A percentile compares a stretch with the other conserved stretches of the same genome.
phyloP scores from a whole-genome alignment of 2,113 vertebrate genomes.

The Hipposideros armiger region DNA sequence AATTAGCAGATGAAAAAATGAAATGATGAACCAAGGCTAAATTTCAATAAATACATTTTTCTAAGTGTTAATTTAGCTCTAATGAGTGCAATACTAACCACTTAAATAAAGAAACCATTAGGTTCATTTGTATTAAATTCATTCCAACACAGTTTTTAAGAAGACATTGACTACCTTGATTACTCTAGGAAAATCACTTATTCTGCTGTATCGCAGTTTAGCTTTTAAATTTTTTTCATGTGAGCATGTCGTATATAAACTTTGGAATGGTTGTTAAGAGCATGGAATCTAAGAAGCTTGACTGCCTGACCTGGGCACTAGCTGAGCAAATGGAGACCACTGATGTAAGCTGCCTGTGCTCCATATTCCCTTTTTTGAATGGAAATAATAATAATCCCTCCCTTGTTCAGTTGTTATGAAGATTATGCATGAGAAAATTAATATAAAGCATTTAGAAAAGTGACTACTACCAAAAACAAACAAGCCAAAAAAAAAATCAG shows the following conservation, averaged over 20 bases:
- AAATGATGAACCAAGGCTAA: background rate
- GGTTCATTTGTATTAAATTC: background rate
- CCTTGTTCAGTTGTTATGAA: background rate
- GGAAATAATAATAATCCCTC: background rate
- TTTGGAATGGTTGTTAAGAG: background rate
- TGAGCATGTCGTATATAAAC: background rate
- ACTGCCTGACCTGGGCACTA: background rate
- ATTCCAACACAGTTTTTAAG: background rate
- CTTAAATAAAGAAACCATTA: background rate
- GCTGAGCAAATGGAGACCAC: background rate
- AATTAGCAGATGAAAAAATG: background rate
- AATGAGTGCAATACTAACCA: background rate
- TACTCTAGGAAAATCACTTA: background rate
- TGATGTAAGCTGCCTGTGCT: background rate
- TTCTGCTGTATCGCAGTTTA: background rate
- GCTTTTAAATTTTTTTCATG: background rate
- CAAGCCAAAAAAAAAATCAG: background rate
- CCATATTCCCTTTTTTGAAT: background rate
- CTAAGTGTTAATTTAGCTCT: background rate
- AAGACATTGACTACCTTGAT: background rate
- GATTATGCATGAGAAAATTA: background rate
- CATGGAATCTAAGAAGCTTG: background rate
- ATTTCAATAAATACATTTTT: background rate
- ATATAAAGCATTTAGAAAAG: background rate
- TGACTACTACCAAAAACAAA: background rate